phyloP scores from a whole-genome alignment of 2,113 vertebrate genomes.

The Oxyruncus cristatus region DNA sequence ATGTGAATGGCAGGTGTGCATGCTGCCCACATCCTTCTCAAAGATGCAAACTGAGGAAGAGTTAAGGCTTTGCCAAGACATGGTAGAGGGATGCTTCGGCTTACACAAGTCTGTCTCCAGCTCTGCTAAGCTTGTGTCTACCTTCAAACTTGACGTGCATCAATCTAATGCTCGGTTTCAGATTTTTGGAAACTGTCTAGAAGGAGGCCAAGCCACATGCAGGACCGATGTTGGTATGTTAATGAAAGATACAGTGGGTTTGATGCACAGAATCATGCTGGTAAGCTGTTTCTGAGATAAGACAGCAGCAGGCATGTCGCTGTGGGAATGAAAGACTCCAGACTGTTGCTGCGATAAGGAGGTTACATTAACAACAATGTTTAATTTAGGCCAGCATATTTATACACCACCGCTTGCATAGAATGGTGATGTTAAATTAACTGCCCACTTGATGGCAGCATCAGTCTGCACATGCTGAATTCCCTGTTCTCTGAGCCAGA shows the following conservation, averaged over 20 bases:
- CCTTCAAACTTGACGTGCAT: rapidly evolving
- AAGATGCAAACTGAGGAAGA: background rate
- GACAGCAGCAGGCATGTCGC: background rate
- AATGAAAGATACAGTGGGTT: background rate
- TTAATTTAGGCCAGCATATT: background rate
- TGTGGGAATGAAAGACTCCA: background rate
- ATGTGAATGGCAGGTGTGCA: background rate
- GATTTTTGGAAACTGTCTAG: background rate
- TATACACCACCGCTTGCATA: background rate
- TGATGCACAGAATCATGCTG: background rate
- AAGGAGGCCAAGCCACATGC: background rate
- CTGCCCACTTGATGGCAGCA: conserved; percentile 56
- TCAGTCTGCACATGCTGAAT: background rate
- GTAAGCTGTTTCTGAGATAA: background rate
- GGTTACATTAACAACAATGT: background rate
- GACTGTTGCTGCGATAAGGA: background rate
- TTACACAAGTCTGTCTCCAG: background rate
- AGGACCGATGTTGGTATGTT: rapidly evolving
- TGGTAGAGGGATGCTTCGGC: background rate
- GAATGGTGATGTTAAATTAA: background rate
- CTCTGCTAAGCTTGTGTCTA: background rate
- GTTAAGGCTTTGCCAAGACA: background rate
- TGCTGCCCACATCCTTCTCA: background rate
- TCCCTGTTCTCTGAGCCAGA: background rate
- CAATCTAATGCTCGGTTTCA: background rate